Evolutionary conservation across 2,888 invertebrate genomes (phyloP).

Genomic region (Ophion ellenae): DNA sequence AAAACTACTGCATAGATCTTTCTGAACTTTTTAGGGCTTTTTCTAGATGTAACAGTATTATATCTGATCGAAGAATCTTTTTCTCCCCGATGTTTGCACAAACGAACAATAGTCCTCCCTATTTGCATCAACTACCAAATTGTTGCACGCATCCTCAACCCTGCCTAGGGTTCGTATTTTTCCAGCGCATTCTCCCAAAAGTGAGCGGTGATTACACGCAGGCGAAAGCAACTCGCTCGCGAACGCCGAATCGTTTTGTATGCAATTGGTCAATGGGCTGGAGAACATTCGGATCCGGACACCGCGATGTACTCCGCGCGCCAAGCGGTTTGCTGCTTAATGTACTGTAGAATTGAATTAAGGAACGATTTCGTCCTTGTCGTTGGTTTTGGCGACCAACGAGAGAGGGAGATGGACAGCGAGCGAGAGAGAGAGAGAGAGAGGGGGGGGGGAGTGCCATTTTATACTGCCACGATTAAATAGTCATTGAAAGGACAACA

Average conservation of each 20-base stretch:
- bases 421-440: neutral
- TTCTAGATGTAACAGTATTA: too few species aligned
- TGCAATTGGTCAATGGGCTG: constrained; percentile 2
- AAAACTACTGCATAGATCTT: too few species aligned
- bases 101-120: too few species aligned
- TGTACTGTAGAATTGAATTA: constrained; percentile 12
- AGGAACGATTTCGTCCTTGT: constrained; percentile 2
- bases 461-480: constrained; percentile 6
- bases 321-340: constrained; percentile 4
- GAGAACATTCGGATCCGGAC: neutral
- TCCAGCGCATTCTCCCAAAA: neutral
- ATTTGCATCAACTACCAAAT: too few species aligned
- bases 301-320: neutral
- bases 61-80: too few species aligned
- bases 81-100: too few species aligned
- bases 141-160: neutral
- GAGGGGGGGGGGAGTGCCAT: neutral
- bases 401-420: neutral
- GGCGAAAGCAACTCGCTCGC: neutral
- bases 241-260: constrained; percentile 1
- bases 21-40: too few species aligned
- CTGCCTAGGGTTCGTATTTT: neutral
- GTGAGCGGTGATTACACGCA: neutral
- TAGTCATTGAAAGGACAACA: constrained; percentile 11
- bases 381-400: neutral